Conservation (phyloP, 2,797 vertebrate species). For the Astyanax mexicanus region DNA sequence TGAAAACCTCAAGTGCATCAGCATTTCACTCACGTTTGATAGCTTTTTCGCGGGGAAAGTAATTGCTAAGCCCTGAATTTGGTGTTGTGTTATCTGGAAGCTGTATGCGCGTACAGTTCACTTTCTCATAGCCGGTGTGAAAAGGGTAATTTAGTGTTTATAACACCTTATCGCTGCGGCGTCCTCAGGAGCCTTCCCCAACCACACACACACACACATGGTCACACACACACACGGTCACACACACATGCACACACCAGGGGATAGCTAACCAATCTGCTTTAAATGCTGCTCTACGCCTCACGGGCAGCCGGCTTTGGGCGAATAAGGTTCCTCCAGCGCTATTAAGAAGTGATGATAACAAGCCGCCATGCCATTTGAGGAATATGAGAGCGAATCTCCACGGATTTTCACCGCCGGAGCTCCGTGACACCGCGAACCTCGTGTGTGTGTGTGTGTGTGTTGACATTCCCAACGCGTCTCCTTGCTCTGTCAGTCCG, state of each 20-base stretch:
- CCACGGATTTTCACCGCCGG: neutral
- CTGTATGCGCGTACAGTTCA: conserved; percentile 32
- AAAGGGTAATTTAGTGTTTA: conserved; percentile 40
- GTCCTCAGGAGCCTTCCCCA: conserved; percentile 35
- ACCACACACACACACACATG: conserved; percentile 25
- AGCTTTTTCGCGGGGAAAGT: neutral
- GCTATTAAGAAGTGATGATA: conserved; percentile 38
- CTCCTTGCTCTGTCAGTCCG: neutral
- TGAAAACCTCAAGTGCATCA: neutral
- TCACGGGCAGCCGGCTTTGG: conserved; percentile 36
- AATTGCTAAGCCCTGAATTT: conserved; percentile 7
- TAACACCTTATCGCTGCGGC: conserved; percentile 34
- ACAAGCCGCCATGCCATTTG: conserved; percentile 25
- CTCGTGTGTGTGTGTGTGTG: neutral
- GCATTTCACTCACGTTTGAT: conserved; percentile 1
- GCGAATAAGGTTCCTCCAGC: conserved; percentile 40
- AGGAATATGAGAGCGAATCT: conserved; percentile 30
- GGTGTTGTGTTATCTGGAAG: conserved; percentile 1
- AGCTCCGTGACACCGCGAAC: neutral
- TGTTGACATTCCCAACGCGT: neutral
- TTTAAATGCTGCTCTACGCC: conserved; percentile 18
- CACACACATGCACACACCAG: conserved; percentile 24
- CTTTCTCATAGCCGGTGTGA: conserved; percentile 10
- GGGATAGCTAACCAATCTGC: neutral
- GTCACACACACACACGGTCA: no score